A percentile compares a stretch with the other conserved stretches of the same genome.
Evolutionary conservation across 2,113 vertebrate genomes (phyloP).

Genomic region (Stegastes partitus): DNA sequence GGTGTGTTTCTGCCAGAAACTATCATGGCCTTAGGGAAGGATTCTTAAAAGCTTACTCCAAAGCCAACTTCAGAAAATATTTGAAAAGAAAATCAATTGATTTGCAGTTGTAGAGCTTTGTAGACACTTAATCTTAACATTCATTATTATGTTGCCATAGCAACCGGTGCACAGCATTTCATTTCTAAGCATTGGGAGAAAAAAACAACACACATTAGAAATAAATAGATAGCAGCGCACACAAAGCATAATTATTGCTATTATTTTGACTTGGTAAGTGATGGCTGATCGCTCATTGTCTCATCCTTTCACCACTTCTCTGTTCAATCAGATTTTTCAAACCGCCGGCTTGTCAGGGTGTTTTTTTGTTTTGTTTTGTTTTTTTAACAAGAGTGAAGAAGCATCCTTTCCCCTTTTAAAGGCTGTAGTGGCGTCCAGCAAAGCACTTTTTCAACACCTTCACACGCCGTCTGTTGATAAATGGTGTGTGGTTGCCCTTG

Average conservation of each 20-base stretch:
- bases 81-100: background rate
- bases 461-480: slow-evolving; percentile 33
- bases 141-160: slow-evolving; percentile 45
- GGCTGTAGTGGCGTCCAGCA: background rate
- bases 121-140: slow-evolving; percentile 1
- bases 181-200: background rate
- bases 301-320: slow-evolving; percentile 2
- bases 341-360: background rate
- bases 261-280: background rate
- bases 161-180: slow-evolving; percentile 27
- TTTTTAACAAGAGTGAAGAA: slow-evolving; percentile 17
- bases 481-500: slow-evolving; percentile 34
- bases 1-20: slow-evolving; percentile 12
- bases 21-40: background rate
- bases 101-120: slow-evolving; percentile 7
- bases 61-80: slow-evolving; percentile 8
- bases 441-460: slow-evolving; percentile 20
- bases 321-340: slow-evolving; percentile 1
- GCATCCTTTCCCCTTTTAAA: background rate
- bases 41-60: slow-evolving; percentile 8
- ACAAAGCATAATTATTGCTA: slow-evolving; percentile 15
- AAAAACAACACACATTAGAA: background rate
- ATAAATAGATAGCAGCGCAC: background rate
- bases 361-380: background rate
- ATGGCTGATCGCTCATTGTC: slow-evolving; percentile 15